A percentile compares a stretch with the other conserved stretches of the same genome.
Evolutionary conservation across 2,797 vertebrate species (phyloP).

Genomic region (Pterois miles): DNA sequence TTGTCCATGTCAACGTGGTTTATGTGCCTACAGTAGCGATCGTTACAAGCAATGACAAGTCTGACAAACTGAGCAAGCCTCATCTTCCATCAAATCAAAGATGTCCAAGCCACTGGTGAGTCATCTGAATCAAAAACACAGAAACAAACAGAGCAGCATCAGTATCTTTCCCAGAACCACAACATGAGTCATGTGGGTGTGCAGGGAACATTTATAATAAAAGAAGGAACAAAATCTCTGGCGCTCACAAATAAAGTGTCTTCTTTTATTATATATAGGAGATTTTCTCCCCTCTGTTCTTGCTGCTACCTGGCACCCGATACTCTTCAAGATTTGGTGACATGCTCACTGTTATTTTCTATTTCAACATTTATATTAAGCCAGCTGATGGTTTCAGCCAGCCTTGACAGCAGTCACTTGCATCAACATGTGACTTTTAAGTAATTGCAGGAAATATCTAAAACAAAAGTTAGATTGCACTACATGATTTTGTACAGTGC

Average conservation of each 20-base stretch:
- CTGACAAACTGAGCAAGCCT: slow-evolving; percentile 59
- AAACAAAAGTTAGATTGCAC: background rate
- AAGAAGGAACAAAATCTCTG: no score
- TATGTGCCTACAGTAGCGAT: slow-evolving; percentile 15
- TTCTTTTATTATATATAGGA: no score
- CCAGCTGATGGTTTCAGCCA: slow-evolving; percentile 5
- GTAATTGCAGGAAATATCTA: background rate
- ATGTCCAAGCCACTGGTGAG: slow-evolving; percentile 78
- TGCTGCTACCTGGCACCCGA: no score
- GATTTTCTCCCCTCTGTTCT: no score
- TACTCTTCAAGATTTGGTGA: no score
- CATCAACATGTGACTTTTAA: background rate
- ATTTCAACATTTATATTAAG: slow-evolving; percentile 1
- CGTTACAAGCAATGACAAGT: slow-evolving; percentile 47
- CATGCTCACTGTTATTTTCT: no score
- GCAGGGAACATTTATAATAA: background rate
- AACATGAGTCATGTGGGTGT: slow-evolving; percentile 41
- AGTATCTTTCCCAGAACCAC: slow-evolving; percentile 48
- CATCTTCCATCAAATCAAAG: slow-evolving; percentile 63
- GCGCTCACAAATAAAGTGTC: no score
- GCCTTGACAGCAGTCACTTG: background rate
- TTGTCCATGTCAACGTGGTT: slow-evolving; percentile 38
- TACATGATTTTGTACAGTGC: background rate
- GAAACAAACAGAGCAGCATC: slow-evolving; percentile 29
- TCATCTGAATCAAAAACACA: slow-evolving; percentile 66